Evolutionary conservation across 1,140 invertebrate genomes (phyloP), one percentile per base, ranked within the genome.

Genomic region (Thaumetopoea pityocampa): DNA sequence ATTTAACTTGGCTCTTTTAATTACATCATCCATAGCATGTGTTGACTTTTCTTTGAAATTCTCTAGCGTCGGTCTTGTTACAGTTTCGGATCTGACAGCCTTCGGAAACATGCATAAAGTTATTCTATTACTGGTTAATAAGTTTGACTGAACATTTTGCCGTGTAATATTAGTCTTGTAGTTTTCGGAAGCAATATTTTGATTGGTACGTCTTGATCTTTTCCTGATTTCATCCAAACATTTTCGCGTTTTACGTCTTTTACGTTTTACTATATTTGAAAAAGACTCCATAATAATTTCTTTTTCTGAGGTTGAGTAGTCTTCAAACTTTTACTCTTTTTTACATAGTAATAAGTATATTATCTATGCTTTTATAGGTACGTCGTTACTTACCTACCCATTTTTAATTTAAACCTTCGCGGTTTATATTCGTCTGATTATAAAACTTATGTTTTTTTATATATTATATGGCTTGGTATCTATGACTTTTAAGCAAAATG

Each of bases 191-290:
- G 12, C 8, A n/a, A 27, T 16, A 7, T 23, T 11, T 33, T n/a
- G 12, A 17, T 19, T 20, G 5, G 17, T 26, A 18, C 41, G 37
- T 9, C 37, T 56, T 5, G 51, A 54, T 35, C 55, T 62, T 44
- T 64, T 74, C 44, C 67, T 71, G 17, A 79, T 46, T 60, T 79
- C 63, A 35, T 81, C 54, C 10, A 74, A 43, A 34, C 53, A 65
- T 48, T 59, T 71, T 19, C 73, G 63, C 19, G 67, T 76, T 65
- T 63, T 77, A n/a, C 67, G 45, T 54, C 65, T 76, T 16, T 73
- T 77, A 12, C 54, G 52, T 53, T 68, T 72, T 14, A 22, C 36
- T 8, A 5, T 26, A 16, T 40, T 34, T 11, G 12, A n/a, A 3
- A 8, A 11, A 1, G 29, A 9, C 15, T 43, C 40, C 40, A 43